phyloP scores from a whole-genome alignment of 2,888 invertebrate genomes.

The Himalopsyche tibetana region DNA sequence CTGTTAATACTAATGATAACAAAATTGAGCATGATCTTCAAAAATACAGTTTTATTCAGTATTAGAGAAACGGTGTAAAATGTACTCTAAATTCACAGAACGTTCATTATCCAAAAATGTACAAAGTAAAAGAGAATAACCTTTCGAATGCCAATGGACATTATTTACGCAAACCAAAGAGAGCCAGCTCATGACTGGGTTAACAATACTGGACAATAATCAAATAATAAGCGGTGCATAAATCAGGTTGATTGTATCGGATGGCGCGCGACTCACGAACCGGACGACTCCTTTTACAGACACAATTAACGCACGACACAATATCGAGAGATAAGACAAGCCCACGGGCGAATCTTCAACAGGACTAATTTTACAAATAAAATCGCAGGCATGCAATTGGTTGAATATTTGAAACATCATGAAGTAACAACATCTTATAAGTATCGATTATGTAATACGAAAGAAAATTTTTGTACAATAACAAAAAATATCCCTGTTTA shows the following conservation, averaged over 20 bases:
- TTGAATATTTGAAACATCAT: not conserved
- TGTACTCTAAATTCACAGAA: too few species aligned
- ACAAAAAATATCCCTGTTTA: too few species aligned
- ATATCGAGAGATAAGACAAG: conserved; percentile 37
- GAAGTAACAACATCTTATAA: too few species aligned
- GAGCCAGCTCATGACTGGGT: not conserved
- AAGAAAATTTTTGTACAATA: too few species aligned
- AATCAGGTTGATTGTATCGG: conserved; percentile 57
- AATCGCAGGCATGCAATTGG: not conserved
- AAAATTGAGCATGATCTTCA: too few species aligned
- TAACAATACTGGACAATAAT: conserved; percentile 49
- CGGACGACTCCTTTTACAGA: conserved; percentile 48
- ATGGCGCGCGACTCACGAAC: conserved; percentile 39
- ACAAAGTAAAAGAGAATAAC: too few species aligned
- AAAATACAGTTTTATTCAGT: too few species aligned
- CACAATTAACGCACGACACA: conserved; percentile 59
- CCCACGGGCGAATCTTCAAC: conserved; percentile 44
- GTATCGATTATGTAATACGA: too few species aligned
- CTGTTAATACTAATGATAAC: too few species aligned
- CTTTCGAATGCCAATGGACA: too few species aligned
- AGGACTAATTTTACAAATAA: not conserved
- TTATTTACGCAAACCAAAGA: not conserved
- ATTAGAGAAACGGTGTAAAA: too few species aligned
- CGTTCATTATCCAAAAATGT: too few species aligned
- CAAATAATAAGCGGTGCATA: conserved; percentile 58